Conservation (phyloP, 2,797 vertebrate genomes). For the Leptodactylus fallax region DNA sequence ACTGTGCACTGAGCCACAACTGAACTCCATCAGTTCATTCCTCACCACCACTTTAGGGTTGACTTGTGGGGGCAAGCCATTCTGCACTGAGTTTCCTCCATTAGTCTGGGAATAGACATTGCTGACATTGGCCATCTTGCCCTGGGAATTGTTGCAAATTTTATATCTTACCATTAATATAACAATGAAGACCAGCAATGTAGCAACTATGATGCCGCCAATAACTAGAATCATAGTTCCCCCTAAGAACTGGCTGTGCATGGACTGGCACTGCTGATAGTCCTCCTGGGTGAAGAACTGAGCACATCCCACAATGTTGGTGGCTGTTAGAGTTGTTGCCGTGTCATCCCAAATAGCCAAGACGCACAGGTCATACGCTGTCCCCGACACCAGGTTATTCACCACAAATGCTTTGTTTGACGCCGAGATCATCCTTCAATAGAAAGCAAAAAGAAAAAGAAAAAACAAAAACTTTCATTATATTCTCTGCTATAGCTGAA, state of each 20-base stretch:
- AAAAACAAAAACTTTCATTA: background rate
- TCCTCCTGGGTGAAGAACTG: conserved; percentile 95
- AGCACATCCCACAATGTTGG: conserved; percentile 94
- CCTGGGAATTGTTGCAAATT: conserved; percentile 83
- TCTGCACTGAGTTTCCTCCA: conserved; percentile 82
- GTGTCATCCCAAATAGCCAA: conserved; percentile 98
- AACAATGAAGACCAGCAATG: conserved; percentile 92
- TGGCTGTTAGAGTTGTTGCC: conserved; percentile 94
- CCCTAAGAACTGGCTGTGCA: conserved; percentile 93
- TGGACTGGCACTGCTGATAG: conserved; percentile 92
- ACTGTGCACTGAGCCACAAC: conserved; percentile 84
- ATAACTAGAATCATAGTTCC: conserved; percentile 97
- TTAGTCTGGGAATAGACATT: conserved; percentile 95
- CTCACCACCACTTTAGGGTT: conserved; percentile 90
- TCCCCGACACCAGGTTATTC: conserved; percentile 93
- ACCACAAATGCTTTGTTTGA: conserved; percentile 93
- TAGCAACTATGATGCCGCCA: conserved; percentile 94
- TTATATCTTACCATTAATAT: conserved; percentile 98
- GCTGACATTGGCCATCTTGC: conserved; percentile 85
- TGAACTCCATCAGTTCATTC: conserved; percentile 87
- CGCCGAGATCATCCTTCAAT: conserved; percentile 91
- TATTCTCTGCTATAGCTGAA: too few species aligned
- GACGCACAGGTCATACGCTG: conserved; percentile 95
- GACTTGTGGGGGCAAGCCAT: conserved; percentile 81
- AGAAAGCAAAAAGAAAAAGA: conserved; percentile 18